Base-by-base conservation (phyloP, 2,888 invertebrate genomes). In the Cosmia pyralina region DNA sequence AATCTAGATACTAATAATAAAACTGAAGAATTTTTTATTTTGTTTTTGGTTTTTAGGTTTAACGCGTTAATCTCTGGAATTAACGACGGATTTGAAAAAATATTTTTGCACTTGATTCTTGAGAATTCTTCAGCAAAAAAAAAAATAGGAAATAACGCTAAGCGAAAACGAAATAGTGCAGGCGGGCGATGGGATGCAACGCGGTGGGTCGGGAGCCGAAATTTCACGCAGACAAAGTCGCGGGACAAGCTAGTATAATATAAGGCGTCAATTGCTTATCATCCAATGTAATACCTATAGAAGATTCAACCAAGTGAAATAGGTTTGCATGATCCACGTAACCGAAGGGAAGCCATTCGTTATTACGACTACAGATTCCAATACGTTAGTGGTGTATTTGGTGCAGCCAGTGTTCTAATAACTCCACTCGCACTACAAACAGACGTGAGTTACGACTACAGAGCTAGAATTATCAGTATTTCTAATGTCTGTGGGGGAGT, bases 371-470 rank as follows among this genome's bases (percentile, higher is more conserved):
- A 64, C 58, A 65, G 46, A 72, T 73, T 73, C 57, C 57, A 74
- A 75, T 75, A 67, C 68, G 46, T 58, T 75, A 67, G 57, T 57
- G 46, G 44, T 75, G n/a, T 75, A 68, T 46, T 75, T 68, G 34
- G 17, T 75, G 19, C 46, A 63, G 52, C 58, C 69, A 38, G 58
- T 44, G 44, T 75, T 75, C 50, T 65, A 48, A 74, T 74, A 75
- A 60, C 65, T 59, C 44, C 6, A 64, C 6, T n/a, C 46, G 17
- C 52, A 62, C 59, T 55, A 22, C 46, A 74, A 60, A 60, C 48
- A 41, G 4, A 65, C 28, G 11, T n/a, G 53, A 64, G 28, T 65
- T 53, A 65, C 46, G 75, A 64, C 53, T 72, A 19, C 71, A 19
- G 38, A 71, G 22, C 46, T 46, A 38, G 59, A 71, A 72, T 46